Conservation (phyloP, 2,113 vertebrate species). For the Dromiciops gliroides region DNA sequence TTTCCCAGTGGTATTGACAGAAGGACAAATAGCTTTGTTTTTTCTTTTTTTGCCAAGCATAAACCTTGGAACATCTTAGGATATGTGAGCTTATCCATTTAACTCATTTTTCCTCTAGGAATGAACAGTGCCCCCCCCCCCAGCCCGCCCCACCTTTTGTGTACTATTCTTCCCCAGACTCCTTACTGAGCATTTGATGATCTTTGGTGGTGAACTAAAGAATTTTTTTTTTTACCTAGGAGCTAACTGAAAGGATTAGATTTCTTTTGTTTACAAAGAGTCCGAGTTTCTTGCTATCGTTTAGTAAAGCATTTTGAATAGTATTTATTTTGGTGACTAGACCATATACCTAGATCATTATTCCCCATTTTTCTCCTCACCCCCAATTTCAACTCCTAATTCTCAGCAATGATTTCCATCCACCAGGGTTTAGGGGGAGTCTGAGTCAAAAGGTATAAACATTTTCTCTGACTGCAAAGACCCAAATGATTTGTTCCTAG, state of each 20-base stretch:
- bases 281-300: neutral
- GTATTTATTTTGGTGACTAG: neutral
- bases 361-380: neutral
- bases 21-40: neutral
- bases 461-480: constrained; percentile 33
- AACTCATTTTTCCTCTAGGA: neutral
- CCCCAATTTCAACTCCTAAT: neutral
- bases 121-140: neutral
- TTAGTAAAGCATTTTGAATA: neutral
- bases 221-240: neutral
- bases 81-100: neutral
- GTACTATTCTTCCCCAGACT: neutral
- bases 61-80: rapidly evolving
- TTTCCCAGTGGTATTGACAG: neutral
- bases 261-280: constrained; percentile 54
- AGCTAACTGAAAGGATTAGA: neutral
- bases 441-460: neutral
- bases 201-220: neutral
- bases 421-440: neutral
- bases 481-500: neutral
- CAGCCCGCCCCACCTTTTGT: neutral
- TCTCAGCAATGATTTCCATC: neutral
- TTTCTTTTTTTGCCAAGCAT: neutral
- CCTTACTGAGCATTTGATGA: neutral
- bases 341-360: neutral